phyloP scores from a whole-genome alignment of 2,113 vertebrate genomes.

The Ceyx melanurus region DNA sequence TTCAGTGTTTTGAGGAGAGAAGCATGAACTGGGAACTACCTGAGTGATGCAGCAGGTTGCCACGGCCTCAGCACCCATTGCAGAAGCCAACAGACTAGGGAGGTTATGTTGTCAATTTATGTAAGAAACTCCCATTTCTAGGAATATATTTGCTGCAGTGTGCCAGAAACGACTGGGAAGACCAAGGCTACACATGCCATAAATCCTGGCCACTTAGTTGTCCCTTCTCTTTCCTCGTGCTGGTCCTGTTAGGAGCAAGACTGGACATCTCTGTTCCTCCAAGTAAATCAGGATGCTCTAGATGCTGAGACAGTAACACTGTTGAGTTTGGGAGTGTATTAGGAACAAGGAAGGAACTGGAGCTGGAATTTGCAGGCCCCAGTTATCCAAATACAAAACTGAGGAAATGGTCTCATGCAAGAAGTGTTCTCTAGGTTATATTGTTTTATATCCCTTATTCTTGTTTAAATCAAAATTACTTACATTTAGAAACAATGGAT shows the following conservation, averaged over 20 bases:
- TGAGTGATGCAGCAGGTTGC: not conserved
- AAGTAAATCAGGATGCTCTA: not conserved
- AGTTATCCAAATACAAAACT: not conserved
- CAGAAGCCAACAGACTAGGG: not conserved
- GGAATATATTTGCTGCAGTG: fast-evolving
- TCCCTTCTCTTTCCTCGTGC: not conserved
- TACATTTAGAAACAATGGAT: not conserved
- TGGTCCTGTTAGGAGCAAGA: not conserved
- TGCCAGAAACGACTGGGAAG: not conserved
- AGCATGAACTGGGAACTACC: not conserved
- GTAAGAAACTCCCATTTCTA: not conserved
- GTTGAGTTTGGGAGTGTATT: not conserved
- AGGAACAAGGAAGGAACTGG: not conserved
- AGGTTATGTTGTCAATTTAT: not conserved
- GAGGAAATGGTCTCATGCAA: not conserved
- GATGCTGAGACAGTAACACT: not conserved
- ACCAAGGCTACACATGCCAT: not conserved
- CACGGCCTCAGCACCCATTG: not conserved
- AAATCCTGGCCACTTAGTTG: not conserved
- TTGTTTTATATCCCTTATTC: not conserved
- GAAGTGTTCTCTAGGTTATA: not conserved
- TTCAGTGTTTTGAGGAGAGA: not conserved
- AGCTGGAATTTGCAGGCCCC: not conserved
- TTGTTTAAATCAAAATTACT: not conserved
- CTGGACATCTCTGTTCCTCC: not conserved